A percentile compares a stretch with the other conserved stretches of the same genome.
phyloP scores from a whole-genome alignment of 2,888 invertebrate species.

The Polyommatus iphigenia region DNA sequence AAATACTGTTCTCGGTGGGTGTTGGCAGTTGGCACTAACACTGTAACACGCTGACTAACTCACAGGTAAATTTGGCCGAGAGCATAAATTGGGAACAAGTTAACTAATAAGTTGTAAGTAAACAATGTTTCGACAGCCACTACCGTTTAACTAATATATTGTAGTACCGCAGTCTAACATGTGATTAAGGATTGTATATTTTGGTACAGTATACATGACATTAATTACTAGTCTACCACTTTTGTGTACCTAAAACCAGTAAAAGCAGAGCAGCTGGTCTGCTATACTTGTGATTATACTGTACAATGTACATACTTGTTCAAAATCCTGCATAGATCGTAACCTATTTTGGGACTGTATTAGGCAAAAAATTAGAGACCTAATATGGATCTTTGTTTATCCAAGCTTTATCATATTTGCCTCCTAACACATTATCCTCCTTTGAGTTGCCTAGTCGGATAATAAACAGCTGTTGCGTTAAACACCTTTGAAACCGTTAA shows the following conservation, averaged over 20 bases:
- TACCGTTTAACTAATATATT: neutral
- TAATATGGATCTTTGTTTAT: neutral
- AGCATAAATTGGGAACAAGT: neutral
- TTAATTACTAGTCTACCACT: too few relatives aligned
- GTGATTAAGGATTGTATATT: too few relatives aligned
- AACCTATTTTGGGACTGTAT: too few relatives aligned
- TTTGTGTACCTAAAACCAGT: too few relatives aligned
- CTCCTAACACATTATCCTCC: neutral
- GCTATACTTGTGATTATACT: too few relatives aligned
- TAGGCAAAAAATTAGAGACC: too few relatives aligned
- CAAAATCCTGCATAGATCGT: too few relatives aligned
- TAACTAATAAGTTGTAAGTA: neutral
- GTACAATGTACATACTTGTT: too few relatives aligned
- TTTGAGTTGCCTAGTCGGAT: neutral
- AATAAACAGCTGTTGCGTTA: neutral
- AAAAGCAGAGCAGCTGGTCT: too few relatives aligned
- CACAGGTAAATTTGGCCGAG: slow-evolving; percentile 14
- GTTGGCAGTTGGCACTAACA: neutral
- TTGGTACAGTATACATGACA: too few relatives aligned
- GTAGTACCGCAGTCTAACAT: too few relatives aligned
- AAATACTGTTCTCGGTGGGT: neutral
- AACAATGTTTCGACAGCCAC: neutral
- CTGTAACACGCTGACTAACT: neutral
- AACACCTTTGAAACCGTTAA: neutral
- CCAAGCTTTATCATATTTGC: neutral